These are phyloP conservation scores for Lepus townsendii DNA, from an alignment of 2,797 vertebrate genomes.

Conservation along the genomic window DNA sequence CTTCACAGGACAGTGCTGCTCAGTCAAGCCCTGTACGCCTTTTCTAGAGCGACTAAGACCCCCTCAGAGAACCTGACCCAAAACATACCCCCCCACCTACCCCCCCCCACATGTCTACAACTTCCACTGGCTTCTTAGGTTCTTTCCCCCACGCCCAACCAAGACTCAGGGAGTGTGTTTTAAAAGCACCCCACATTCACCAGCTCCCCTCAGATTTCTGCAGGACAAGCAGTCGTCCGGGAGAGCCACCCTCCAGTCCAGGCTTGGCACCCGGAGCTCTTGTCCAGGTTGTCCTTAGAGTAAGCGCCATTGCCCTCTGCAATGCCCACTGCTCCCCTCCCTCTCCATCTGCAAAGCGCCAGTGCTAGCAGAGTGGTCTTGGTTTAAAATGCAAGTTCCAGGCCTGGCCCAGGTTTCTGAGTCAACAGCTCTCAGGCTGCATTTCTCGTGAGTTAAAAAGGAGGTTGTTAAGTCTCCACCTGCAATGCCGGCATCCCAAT, in stretches of 20 bases:
- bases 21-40: background rate
- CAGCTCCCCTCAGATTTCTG: background rate
- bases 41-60: background rate
- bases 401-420: background rate
- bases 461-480: background rate
- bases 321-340: too few species aligned
- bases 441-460: conserved; percentile 12
- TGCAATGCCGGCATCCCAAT: too few species aligned
- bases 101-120: background rate
- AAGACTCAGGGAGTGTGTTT: background rate
- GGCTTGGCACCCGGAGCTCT: background rate
- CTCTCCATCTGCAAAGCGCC: too few species aligned
- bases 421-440: background rate
- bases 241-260: background rate
- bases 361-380: background rate
- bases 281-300: background rate
- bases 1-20: background rate
- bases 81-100: background rate
- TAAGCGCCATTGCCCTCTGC: background rate
- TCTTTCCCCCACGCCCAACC: background rate
- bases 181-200: background rate
- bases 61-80: background rate
- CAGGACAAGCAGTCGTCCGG: background rate
- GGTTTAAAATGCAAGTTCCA: background rate
- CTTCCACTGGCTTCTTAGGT: background rate